phyloP scores from a whole-genome alignment of 2,797 vertebrate genomes.

The Pseudotriccus pelzelni region DNA sequence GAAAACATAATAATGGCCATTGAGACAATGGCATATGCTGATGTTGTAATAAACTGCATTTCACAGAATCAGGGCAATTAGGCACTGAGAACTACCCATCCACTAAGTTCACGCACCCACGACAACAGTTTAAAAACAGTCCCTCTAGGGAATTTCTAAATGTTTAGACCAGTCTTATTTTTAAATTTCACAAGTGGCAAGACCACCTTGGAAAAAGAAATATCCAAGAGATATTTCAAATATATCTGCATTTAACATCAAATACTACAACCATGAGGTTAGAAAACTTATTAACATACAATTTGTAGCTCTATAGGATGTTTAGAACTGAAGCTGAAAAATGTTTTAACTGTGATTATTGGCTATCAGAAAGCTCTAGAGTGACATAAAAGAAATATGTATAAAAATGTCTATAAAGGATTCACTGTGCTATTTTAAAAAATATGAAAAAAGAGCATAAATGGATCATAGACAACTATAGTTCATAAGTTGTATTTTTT shows the following conservation, averaged over 20 bases:
- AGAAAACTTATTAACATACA: background rate
- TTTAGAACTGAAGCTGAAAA: background rate
- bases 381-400: background rate
- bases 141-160: background rate
- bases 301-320: background rate
- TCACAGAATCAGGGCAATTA: background rate
- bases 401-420: background rate
- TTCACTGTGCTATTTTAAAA: background rate
- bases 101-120: background rate
- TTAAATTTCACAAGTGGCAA: background rate
- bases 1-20: conserved; percentile 7
- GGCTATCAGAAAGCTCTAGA: background rate
- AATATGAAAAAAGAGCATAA: background rate
- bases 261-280: background rate
- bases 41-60: background rate
- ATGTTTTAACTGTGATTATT: background rate
- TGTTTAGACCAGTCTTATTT: background rate
- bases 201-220: background rate
- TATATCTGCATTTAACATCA: background rate
- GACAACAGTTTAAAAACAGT: background rate
- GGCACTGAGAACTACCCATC: background rate
- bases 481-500: background rate
- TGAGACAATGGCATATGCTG: background rate
- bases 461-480: background rate
- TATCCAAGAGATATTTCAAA: background rate